Evolutionary conservation across 2,797 vertebrate genomes (phyloP).

Genomic region (Columba guinea): DNA sequence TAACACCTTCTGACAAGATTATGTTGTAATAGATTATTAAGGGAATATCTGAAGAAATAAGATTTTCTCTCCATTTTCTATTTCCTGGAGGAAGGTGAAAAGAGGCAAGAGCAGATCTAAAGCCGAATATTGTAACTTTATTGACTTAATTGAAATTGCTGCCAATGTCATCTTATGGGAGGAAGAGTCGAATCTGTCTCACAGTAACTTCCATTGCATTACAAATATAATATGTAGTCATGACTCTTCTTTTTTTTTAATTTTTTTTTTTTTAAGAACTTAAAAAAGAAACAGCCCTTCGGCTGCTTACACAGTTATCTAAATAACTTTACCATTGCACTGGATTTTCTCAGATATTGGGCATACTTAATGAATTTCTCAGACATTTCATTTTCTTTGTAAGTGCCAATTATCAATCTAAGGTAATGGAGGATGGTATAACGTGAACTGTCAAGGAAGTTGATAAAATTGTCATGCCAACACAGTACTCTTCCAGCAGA

Average conservation of each 20-base stretch:
- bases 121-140: background rate
- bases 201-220: background rate
- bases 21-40: background rate
- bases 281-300: background rate
- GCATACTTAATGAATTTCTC: slow-evolving; percentile 11
- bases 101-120: background rate
- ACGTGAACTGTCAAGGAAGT: slow-evolving; percentile 72
- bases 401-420: slow-evolving; percentile 68
- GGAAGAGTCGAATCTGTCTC: background rate
- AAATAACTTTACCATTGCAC: background rate
- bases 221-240: background rate
- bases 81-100: background rate
- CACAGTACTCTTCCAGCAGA: slow-evolving; percentile 62
- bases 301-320: background rate
- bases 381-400: slow-evolving; percentile 49
- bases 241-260: background rate
- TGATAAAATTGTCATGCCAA: slow-evolving; percentile 73
- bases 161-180: background rate
- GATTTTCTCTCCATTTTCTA: background rate
- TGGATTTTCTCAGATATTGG: background rate
- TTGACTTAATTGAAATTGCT: background rate
- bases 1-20: background rate
- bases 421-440: slow-evolving; percentile 62
- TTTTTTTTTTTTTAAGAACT: background rate
- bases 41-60: background rate